phyloP scores from a whole-genome alignment of 2,113 vertebrate genomes.

The Phainopepla nitens region DNA sequence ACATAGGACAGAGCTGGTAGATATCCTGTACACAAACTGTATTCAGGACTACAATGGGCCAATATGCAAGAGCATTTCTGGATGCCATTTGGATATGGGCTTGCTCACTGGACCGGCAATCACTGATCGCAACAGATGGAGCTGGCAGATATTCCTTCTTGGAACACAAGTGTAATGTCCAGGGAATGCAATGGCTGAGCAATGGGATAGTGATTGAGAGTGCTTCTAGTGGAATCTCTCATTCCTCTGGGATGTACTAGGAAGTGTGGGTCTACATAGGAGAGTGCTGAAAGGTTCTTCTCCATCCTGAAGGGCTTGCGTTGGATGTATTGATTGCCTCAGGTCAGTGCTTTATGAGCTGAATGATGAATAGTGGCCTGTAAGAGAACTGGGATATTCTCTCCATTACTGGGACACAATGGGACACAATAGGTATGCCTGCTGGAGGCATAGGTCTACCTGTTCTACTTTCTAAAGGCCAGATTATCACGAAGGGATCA shows the following conservation, averaged over 20 bases:
- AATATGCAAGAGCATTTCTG: neutral
- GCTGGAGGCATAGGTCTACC: neutral
- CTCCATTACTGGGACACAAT: neutral
- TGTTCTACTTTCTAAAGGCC: neutral
- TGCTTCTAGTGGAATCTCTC: neutral
- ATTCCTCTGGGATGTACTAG: neutral
- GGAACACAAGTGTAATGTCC: neutral
- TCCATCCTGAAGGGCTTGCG: neutral
- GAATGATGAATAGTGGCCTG: neutral
- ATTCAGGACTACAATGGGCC: neutral
- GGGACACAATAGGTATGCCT: neutral
- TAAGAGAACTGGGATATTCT: neutral
- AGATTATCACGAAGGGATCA: neutral
- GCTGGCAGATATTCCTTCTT: neutral
- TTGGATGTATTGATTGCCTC: neutral
- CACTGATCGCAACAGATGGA: conserved; percentile 5
- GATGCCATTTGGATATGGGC: neutral
- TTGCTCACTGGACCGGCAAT: neutral
- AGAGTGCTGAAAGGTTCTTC: neutral
- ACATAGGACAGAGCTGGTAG: neutral
- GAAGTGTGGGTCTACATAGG: neutral
- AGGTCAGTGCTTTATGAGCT: neutral
- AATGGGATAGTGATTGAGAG: neutral
- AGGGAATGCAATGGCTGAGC: neutral
- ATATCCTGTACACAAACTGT: neutral